These are phyloP conservation scores for Eucidaris tribuloides DNA, from an alignment of 35 echinoderm and acorn worm species.

Conservation along the genomic window DNA sequence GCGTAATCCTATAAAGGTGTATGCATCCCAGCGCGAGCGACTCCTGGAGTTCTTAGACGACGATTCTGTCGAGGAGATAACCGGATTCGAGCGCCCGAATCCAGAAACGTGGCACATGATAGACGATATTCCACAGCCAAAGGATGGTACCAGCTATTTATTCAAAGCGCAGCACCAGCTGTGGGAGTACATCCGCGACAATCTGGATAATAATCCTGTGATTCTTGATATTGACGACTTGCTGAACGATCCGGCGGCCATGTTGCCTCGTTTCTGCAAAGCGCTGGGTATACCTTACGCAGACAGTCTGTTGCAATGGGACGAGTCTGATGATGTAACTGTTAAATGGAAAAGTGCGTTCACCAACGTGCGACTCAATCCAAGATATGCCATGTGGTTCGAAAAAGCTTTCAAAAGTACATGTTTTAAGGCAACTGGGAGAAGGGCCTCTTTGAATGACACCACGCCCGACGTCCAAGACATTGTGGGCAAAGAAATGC, in stretches of 20 bases:
- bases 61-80: not conserved
- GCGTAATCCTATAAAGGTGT: constrained; percentile 45
- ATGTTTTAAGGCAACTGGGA: not conserved
- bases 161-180: not conserved
- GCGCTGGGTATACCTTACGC: not conserved
- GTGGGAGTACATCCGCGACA: not conserved
- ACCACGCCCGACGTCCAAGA: not conserved
- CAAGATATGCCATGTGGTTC: constrained; percentile 26
- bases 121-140: not conserved
- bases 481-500: constrained; percentile 9
- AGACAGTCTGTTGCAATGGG: not conserved
- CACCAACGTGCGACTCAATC: not conserved
- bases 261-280: not conserved
- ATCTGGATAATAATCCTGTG: not conserved
- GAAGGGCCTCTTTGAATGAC: not conserved
- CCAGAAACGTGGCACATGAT: not conserved
- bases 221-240: constrained; percentile 4
- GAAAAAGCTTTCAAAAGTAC: constrained; percentile 2
- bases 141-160: not conserved
- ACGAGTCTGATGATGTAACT: not conserved
- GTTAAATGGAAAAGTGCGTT: constrained; percentile 1
- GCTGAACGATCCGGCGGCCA: not conserved
- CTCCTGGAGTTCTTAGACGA: not conserved
- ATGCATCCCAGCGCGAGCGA: not conserved
- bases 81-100: not conserved